Percentiles rank a stretch among this genome's conserved stretches.
Conservation (phyloP, 2,113 vertebrate species). For the Callorhinus ursinus region DNA sequence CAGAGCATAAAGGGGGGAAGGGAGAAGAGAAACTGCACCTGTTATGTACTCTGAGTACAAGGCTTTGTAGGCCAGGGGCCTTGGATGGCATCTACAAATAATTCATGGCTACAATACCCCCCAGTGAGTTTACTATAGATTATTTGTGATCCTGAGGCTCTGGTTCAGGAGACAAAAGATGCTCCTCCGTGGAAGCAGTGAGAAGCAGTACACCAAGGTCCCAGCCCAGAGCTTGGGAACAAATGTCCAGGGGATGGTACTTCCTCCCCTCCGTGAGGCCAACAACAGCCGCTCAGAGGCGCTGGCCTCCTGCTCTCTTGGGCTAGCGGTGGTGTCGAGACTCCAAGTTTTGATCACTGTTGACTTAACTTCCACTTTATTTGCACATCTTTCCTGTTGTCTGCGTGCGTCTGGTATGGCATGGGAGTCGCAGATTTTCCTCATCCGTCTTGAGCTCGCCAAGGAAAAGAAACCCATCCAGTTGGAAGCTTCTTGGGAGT, state of each 20-base stretch:
- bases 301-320: not conserved
- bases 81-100: not conserved
- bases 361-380: not conserved
- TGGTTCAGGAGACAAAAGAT: not conserved
- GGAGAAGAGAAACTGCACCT: not conserved
- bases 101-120: not conserved
- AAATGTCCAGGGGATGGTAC: not conserved
- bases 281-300: fast-evolving
- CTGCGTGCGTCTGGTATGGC: no score
- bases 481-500: not conserved
- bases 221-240: not conserved
- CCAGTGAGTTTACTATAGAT: not conserved
- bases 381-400: not conserved
- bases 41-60: not conserved
- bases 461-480: not conserved
- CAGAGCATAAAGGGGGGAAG: no score
- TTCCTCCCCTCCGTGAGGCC: not conserved
- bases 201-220: not conserved
- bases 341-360: not conserved
- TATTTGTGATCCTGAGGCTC: not conserved
- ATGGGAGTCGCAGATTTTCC: not conserved
- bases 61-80: not conserved
- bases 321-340: not conserved
- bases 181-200: not conserved
- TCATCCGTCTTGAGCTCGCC: not conserved